phyloP scores from a whole-genome alignment of 2,888 invertebrate genomes.

The Zeuzera pyrina region DNA sequence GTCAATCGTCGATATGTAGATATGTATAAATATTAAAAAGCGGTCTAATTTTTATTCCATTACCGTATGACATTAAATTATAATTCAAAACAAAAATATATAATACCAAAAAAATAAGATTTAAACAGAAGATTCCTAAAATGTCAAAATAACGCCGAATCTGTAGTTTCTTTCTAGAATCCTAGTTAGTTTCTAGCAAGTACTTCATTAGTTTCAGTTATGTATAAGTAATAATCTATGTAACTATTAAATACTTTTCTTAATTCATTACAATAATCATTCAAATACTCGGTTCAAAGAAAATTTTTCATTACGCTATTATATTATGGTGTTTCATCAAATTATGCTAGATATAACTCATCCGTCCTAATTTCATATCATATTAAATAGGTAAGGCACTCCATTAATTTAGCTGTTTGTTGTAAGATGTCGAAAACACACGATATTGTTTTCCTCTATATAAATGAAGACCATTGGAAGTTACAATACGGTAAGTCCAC shows the following conservation, averaged over 20 bases:
- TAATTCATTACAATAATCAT: conserved; percentile 50
- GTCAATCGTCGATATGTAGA: too few species aligned
- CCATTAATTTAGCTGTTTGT: conserved; percentile 68
- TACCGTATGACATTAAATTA: too few species aligned
- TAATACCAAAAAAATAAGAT: neutral
- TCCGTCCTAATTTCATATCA: conserved; percentile 68
- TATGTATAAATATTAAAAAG: too few species aligned
- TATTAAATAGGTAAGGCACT: conserved; percentile 74
- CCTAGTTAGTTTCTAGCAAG: too few species aligned
- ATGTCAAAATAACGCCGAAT: too few species aligned
- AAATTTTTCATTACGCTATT: conserved; percentile 58
- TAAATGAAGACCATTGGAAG: conserved; percentile 67
- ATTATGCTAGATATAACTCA: conserved; percentile 72
- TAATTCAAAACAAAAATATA: too few species aligned
- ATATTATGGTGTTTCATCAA: conserved; percentile 69
- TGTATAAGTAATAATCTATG: conserved; percentile 16
- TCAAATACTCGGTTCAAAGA: conserved; percentile 55
- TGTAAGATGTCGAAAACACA: conserved; percentile 55
- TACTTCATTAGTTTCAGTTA: too few species aligned
- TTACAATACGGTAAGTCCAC: conserved; percentile 34
- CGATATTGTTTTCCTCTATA: conserved; percentile 36
- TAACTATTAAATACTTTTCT: conserved; percentile 33
- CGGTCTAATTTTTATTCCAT: too few species aligned
- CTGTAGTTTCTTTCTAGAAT: conserved; percentile 20
- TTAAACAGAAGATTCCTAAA: conserved; percentile 12